Evolutionary conservation across 2,888 invertebrate genomes (phyloP).

Genomic region (Onchidella celtica): DNA sequence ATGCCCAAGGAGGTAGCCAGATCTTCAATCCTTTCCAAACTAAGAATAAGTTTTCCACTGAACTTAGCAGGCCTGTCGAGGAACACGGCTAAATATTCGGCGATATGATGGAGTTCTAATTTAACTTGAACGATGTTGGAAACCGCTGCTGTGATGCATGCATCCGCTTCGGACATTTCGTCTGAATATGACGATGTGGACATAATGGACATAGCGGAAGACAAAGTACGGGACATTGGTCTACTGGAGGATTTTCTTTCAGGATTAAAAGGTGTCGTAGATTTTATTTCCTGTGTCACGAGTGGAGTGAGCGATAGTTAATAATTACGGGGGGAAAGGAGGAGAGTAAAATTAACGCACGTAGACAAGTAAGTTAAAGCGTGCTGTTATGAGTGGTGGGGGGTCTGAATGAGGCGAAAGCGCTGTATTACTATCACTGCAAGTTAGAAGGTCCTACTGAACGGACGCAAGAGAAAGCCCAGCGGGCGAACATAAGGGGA

Average conservation of each 20-base stretch:
- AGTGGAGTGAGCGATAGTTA: not conserved
- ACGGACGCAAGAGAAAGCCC: too few relatives aligned
- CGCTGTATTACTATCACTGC: too few relatives aligned
- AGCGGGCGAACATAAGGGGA: too few relatives aligned
- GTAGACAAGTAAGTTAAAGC: too few relatives aligned
- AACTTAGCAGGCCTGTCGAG: not conserved
- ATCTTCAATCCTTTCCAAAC: conserved; percentile 27
- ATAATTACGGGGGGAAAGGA: too few relatives aligned
- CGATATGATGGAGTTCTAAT: conserved; percentile 33
- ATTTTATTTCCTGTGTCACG: not conserved
- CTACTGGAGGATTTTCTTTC: too few relatives aligned
- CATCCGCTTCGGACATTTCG: not conserved
- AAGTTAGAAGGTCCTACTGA: too few relatives aligned
- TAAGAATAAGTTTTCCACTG: not conserved
- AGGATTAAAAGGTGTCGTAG: too few relatives aligned
- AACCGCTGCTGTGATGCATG: not conserved
- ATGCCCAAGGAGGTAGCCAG: conserved; percentile 10
- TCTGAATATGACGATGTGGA: not conserved
- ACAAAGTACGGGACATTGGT: not conserved
- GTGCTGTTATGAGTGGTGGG: too few relatives aligned
- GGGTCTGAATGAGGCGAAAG: too few relatives aligned
- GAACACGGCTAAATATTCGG: conserved; percentile 13
- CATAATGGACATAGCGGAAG: not conserved
- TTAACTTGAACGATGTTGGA: conserved; percentile 12
- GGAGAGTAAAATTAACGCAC: too few relatives aligned